Base-by-base conservation (phyloP, 2,888 invertebrate genomes). In the Drosophila robusta region DNA sequence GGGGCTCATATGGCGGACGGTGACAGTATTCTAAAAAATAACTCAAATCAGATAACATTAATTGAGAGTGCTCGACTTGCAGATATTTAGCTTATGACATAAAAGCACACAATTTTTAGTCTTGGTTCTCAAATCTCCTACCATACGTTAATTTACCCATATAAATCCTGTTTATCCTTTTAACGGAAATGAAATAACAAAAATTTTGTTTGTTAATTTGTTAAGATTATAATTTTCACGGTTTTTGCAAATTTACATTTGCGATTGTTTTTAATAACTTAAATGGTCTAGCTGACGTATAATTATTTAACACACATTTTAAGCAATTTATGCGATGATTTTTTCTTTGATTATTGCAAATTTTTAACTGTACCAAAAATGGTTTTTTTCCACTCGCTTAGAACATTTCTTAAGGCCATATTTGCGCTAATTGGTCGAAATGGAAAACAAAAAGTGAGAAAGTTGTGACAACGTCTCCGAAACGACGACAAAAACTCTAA, bases 381-480 rank as follows among this genome's bases (percentile, higher is more conserved):
- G 14, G 14, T 14, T 41, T 46, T 58, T 67, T 22, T 29, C 29
- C 56, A 49, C 41, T 78, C 58, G 26, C 6, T 57, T 32, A 75
- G 83, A 83, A 79, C 60, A 54, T 62, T 68, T 56, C 52, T 51
- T 36, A 3, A 12, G 18, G 50, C 14, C 5, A 52, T 39, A 44
- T 70, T 54, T 60, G 51, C 63, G 64, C 78, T 81, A 85, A 81
- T 81, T 78, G 57, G 39, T 45, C 22, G n/a, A n/a, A 36, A 47
- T 41, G 34, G 38, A 32, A 42, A 24, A 32, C 29, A 56, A 58
- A 71, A 46, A 45, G 62, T 81, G 81, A 78, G 81, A 82, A 82
- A 87, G 88, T 71, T 66, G 56, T 7, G 1, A 34, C 56, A 63
- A 36, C 62, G 56, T 44, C 11, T 32, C 8, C 29, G 57, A 34